A percentile compares a stretch with the other conserved stretches of the same genome.
These are phyloP conservation scores for Rhyzopertha dominica DNA, from an alignment of 1,140 invertebrate genomes.

Conservation along the genomic window DNA sequence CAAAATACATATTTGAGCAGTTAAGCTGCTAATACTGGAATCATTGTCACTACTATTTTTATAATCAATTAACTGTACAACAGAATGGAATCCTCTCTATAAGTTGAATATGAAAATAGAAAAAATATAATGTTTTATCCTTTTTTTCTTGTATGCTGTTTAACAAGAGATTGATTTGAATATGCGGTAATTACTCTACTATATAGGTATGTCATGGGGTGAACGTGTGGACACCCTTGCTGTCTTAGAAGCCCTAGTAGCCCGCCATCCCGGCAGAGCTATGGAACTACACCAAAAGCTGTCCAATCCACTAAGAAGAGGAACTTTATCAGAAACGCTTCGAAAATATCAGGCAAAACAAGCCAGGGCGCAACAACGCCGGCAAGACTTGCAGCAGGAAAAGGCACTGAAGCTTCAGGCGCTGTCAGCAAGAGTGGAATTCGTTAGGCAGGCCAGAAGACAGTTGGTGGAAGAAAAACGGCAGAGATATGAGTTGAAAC, in stretches of 20 bases:
- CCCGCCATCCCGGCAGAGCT: constrained; percentile 81
- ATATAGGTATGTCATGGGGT: constrained; percentile 65
- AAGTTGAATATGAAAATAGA: too few species aligned
- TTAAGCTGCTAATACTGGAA: too few species aligned
- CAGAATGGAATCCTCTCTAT: too few species aligned
- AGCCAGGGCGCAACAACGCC: constrained; percentile 71
- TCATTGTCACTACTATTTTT: too few species aligned
- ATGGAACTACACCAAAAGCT: constrained; percentile 89
- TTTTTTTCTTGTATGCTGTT: too few species aligned
- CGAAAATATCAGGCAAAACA: constrained; percentile 83
- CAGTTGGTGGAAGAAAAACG: constrained; percentile 81
- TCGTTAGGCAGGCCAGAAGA: constrained; percentile 83
- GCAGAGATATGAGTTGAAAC: constrained; percentile 71
- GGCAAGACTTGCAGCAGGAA: constrained; percentile 76
- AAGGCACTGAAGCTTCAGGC: constrained; percentile 81
- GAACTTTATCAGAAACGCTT: constrained; percentile 72
- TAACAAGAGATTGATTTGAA: too few species aligned
- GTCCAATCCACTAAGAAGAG: constrained; percentile 81
- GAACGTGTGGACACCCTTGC: constrained; percentile 73
- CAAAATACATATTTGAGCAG: too few species aligned
- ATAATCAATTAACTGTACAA: too few species aligned
- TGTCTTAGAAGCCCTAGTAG: constrained; percentile 69
- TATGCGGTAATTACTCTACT: too few species aligned
- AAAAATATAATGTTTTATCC: too few species aligned
- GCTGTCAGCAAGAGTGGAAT: constrained; percentile 82